Conservation (phyloP, 2,113 vertebrate species). For the Tricholaema leucomelas region DNA sequence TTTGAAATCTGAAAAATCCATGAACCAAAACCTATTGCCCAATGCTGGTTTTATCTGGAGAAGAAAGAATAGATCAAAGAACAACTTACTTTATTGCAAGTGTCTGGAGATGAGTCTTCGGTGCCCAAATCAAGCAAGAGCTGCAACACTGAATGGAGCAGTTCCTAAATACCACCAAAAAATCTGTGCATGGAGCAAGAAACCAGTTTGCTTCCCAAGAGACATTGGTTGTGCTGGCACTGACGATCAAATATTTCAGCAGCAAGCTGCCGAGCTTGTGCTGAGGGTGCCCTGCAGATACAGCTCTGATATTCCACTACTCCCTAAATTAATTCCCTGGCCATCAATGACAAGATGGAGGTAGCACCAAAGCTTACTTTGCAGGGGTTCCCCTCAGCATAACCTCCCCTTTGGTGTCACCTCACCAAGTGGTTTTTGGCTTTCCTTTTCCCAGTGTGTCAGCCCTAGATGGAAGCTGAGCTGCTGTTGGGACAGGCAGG, state of each 20-base stretch:
- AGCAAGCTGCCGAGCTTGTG: background rate
- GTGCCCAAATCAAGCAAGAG: background rate
- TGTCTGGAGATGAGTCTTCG: background rate
- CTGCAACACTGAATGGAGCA: background rate
- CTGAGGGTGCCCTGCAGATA: background rate
- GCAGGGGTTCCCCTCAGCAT: background rate
- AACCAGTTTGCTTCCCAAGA: background rate
- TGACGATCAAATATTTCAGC: background rate
- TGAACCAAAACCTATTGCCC: background rate
- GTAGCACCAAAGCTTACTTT: background rate
- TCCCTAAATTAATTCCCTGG: background rate
- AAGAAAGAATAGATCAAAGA: background rate
- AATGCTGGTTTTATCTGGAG: background rate
- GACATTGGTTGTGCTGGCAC: background rate
- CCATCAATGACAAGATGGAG: background rate
- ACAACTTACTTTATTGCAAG: background rate
- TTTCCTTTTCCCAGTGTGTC: background rate
- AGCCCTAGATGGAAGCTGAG: background rate
- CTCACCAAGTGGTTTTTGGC: background rate
- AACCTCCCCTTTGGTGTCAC: background rate
- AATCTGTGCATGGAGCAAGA: background rate
- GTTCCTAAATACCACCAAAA: background rate
- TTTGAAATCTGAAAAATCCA: constrained; percentile 7
- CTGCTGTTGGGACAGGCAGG: background rate
- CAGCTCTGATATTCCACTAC: background rate